Base-by-base conservation (phyloP, 2,797 vertebrate species). In the Arrhamphus sclerolepis region DNA sequence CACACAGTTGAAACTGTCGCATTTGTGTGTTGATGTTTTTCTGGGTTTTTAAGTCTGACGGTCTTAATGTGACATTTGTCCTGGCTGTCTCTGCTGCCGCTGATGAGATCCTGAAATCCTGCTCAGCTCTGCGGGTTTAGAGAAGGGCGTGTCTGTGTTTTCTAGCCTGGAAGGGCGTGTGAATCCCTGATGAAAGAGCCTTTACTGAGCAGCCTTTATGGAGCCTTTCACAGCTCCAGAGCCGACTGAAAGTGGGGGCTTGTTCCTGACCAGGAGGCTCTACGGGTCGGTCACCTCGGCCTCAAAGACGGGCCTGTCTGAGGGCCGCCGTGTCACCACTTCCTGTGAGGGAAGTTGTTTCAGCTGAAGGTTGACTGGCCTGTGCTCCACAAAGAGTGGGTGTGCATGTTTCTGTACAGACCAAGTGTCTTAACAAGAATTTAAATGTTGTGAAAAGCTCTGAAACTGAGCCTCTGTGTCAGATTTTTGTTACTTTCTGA, bases 291-390 rank as follows among this genome's bases (percentile, higher is more conserved):
- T 50, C 77, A 56, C 64, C 58, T 60, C 55, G 5, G 34, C 69
- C 80, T 87, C 76, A 89, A 89, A 84, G 52, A 79, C 56, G 0
- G 65, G 63, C 66, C 74, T 87, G 84, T 89, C 60, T 78, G 72
- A 39, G 73, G 78, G 73, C 66, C 78, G n/a, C 65, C 55, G 4
- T 81, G 81, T 80, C 80, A 71, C 7, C 18, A 75, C 81, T 89
- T 88, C 83, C 87, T 86, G 77, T 55, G 79, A 73, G 75, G 84
- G 78, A 72, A 79, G 87, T 90, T 88, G 81, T 89, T 85, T 87
- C 83, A 89, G 87, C 82, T 87, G 85, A 40, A 7, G 57, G 62
- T 62, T 57, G 7, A 34, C 49, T 55, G 58, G 63, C 58, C 52
- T 70, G 60, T 56, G 48, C 39, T 2, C 38, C 46, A 55, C 55